These are phyloP conservation scores for Pseudonaja textilis DNA, from an alignment of 2,113 vertebrate genomes.

Conservation along the genomic window DNA sequence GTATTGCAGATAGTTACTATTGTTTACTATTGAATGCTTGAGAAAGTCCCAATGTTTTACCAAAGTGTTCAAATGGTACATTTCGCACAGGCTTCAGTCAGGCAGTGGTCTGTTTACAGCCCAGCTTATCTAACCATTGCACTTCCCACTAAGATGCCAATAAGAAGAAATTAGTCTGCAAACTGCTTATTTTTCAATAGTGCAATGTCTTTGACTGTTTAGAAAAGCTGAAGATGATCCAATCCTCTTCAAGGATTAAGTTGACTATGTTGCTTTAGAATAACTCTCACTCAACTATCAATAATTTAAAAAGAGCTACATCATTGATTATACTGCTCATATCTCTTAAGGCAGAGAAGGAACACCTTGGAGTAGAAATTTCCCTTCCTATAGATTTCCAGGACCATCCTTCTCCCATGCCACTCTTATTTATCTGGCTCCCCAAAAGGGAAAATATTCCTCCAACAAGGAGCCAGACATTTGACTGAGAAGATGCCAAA, in stretches of 20 bases:
- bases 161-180: not conserved
- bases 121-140: not conserved
- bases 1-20: not conserved
- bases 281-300: not conserved
- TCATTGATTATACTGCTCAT: not conserved
- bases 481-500: too few species aligned
- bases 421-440: not conserved
- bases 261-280: not conserved
- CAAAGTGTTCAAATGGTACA: not conserved
- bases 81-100: not conserved
- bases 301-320: not conserved
- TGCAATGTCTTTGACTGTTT: not conserved
- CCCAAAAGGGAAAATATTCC: not conserved
- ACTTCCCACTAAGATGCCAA: not conserved
- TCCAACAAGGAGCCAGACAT: not conserved
- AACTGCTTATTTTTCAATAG: not conserved
- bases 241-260: not conserved
- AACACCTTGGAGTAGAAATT: not conserved
- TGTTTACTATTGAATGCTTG: not conserved
- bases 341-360: not conserved
- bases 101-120: not conserved
- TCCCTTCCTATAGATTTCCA: not conserved
- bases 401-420: not conserved
- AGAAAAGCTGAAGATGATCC: not conserved
- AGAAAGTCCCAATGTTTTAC: not conserved